Evolutionary conservation across 2,113 vertebrate species (phyloP).

Genomic region (Cervus canadensis): DNA sequence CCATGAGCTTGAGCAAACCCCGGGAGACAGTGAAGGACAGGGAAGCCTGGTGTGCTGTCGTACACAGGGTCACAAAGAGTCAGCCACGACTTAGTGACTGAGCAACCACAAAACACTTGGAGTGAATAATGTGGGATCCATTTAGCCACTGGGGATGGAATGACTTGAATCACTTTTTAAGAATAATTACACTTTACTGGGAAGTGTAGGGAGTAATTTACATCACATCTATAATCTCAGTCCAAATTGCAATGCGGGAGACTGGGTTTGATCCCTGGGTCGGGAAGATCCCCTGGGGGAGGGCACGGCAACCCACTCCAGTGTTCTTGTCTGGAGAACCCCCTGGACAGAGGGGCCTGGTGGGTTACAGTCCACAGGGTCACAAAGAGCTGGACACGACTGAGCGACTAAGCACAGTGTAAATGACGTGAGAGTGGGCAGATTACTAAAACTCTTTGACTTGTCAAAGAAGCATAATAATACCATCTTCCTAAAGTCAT

Average conservation of each 20-base stretch:
- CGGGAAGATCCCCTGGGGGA: background rate
- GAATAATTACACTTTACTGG: background rate
- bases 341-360: background rate
- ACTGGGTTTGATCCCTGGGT: background rate
- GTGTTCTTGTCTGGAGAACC: background rate
- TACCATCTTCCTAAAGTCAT: background rate
- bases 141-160: background rate
- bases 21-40: background rate
- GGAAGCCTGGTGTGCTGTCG: background rate
- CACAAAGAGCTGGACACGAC: background rate
- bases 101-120: fast-evolving
- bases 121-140: background rate
- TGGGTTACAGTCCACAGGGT: background rate
- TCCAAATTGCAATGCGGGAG: background rate
- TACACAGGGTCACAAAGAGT: fast-evolving
- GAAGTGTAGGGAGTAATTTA: background rate
- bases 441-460: background rate
- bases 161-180: background rate
- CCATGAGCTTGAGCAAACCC: background rate
- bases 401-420: background rate
- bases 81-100: background rate
- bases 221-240: background rate
- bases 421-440: background rate
- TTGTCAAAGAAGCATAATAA: background rate
- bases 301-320: background rate